These are phyloP conservation scores for Myiopsitta monachus DNA, from an alignment of 2,113 vertebrate species.

Conservation along the genomic window DNA sequence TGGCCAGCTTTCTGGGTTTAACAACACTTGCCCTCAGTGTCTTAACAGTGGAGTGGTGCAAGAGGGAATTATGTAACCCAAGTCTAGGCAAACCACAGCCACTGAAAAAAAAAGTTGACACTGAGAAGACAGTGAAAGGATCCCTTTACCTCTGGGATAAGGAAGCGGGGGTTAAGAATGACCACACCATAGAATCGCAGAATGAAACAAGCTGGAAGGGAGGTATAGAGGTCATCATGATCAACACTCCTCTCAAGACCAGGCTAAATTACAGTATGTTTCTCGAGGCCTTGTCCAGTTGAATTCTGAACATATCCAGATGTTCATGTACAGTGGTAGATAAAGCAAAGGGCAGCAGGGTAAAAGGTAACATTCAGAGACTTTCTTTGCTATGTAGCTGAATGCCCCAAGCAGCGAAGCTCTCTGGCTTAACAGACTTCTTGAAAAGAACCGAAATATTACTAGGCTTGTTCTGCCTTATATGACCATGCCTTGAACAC, in stretches of 20 bases:
- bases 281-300: background rate
- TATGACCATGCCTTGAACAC: background rate
- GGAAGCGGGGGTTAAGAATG: background rate
- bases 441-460: background rate
- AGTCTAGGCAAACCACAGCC: background rate
- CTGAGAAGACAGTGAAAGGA: background rate
- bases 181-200: background rate
- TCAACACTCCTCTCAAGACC: background rate
- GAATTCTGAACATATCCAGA: background rate
- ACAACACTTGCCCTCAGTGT: background rate
- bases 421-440: background rate
- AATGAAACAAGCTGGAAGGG: background rate
- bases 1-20: background rate
- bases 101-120: background rate
- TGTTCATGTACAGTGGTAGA: background rate
- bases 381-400: background rate
- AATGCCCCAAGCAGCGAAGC: background rate
- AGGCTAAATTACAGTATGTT: background rate
- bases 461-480: background rate
- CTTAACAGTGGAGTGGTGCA: background rate
- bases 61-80: background rate
- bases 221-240: background rate
- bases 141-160: background rate
- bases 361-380: background rate
- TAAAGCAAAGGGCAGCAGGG: background rate